These are phyloP conservation scores for Gymnodraco acuticeps DNA, from an alignment of 2,797 vertebrate species.

Conservation along the genomic window DNA sequence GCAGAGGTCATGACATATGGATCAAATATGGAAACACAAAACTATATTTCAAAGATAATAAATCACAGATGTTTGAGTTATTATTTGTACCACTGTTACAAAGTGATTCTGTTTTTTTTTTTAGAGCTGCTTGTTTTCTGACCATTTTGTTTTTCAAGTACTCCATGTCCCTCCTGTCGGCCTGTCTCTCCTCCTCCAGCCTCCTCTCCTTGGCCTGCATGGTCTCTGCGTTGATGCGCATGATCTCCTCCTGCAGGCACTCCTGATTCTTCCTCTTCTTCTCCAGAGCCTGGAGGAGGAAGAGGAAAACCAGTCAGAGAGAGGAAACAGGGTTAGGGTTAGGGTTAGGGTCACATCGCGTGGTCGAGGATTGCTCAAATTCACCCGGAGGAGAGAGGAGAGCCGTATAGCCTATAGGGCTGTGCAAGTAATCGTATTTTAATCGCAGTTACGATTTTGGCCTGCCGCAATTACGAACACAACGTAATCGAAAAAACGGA, in stretches of 20 bases:
- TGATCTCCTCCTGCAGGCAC: conserved; percentile 86
- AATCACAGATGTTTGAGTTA: too few species aligned
- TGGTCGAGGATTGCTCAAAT: too few species aligned
- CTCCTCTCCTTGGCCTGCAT: conserved; percentile 79
- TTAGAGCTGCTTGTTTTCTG: neutral
- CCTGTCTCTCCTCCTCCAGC: conserved; percentile 86
- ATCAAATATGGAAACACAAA: neutral
- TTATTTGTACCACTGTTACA: too few species aligned
- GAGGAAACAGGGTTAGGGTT: neutral
- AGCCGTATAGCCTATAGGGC: too few species aligned
- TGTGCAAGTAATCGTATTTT: too few species aligned
- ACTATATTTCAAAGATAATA: neutral
- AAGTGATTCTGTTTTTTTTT: neutral
- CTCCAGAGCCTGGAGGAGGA: conserved; percentile 83
- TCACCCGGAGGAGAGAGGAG: too few species aligned
- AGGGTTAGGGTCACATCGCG: too few species aligned
- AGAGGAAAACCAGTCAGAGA: conserved; percentile 14
- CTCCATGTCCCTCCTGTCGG: conserved; percentile 83
- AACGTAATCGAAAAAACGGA: too few species aligned
- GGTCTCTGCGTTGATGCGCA: conserved; percentile 84
- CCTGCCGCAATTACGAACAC: too few species aligned
- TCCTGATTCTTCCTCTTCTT: conserved; percentile 80
- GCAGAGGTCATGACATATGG: conserved; percentile 20
- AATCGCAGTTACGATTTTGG: too few species aligned
- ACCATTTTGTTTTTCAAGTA: conserved; percentile 90